phyloP scores from a whole-genome alignment of 2,888 invertebrate species.

The Brachyopa scutellaris region DNA sequence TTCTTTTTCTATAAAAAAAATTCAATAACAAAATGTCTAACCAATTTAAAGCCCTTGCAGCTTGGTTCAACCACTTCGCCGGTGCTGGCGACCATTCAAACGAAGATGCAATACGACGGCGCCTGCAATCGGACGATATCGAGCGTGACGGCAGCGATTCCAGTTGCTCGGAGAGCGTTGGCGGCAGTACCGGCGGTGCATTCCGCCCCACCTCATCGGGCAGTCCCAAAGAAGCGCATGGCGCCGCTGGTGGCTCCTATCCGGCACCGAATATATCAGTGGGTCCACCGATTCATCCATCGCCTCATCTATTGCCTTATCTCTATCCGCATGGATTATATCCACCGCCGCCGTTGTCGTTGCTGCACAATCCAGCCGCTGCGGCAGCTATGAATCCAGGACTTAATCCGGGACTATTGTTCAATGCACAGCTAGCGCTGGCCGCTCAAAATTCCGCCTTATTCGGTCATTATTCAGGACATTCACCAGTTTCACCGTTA shows the following conservation, averaged over 20 bases:
- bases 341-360: constrained; percentile 88
- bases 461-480: constrained; percentile 87
- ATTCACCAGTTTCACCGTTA: constrained; percentile 88
- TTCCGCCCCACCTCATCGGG: constrained; percentile 82
- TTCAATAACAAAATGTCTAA: constrained; percentile 73
- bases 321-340: constrained; percentile 95
- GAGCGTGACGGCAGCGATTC: constrained; percentile 88
- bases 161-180: constrained; percentile 86
- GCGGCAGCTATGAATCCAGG: constrained; percentile 83
- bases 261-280: constrained; percentile 96
- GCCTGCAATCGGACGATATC: constrained; percentile 85
- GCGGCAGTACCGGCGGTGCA: constrained; percentile 82
- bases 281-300: constrained; percentile 96
- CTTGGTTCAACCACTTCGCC: constrained; percentile 86
- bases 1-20: background rate
- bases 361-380: constrained; percentile 85
- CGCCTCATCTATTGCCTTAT: constrained; percentile 93
- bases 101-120: constrained; percentile 81
- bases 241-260: constrained; percentile 83
- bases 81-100: constrained; percentile 83
- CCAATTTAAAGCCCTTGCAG: constrained; percentile 82
- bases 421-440: constrained; percentile 94
- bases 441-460: constrained; percentile 93
- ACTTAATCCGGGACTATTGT: constrained; percentile 91
- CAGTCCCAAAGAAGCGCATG: constrained; percentile 83